A percentile compares a stretch with the other conserved stretches of the same genome.
Evolutionary conservation across 2,113 vertebrate genomes (phyloP).

Genomic region (Pipa parva): DNA sequence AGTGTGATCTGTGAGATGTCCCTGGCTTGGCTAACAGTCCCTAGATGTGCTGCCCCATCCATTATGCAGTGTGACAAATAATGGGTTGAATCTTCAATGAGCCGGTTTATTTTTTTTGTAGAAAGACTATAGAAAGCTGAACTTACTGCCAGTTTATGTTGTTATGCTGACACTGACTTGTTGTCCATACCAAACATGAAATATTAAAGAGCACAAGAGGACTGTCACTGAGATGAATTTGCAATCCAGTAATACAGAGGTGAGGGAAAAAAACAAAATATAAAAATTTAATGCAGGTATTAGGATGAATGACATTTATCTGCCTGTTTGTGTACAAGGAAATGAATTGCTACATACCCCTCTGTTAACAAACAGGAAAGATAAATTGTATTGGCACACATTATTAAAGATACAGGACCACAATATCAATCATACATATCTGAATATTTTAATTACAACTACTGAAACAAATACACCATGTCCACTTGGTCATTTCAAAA

Average conservation of each 20-base stretch:
- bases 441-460: too few species aligned
- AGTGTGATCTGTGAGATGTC: too few species aligned
- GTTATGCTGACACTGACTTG: slow-evolving; percentile 21
- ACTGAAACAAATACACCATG: too few species aligned
- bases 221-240: slow-evolving; percentile 19
- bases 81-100: slow-evolving; percentile 9
- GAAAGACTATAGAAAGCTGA: slow-evolving; percentile 1
- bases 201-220: slow-evolving; percentile 29
- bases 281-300: slow-evolving; percentile 24
- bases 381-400: too few species aligned
- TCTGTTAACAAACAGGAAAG: neutral
- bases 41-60: too few species aligned
- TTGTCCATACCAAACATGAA: slow-evolving; percentile 21
- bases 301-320: slow-evolving; percentile 13
- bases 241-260: slow-evolving; percentile 2
- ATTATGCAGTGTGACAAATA: neutral
- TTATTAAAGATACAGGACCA: too few species aligned
- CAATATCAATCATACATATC: too few species aligned
- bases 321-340: neutral
- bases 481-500: too few species aligned
- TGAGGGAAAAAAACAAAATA: slow-evolving; percentile 21
- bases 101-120: neutral
- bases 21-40: too few species aligned
- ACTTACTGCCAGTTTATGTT: slow-evolving; percentile 8
- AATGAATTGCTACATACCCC: neutral